Evolutionary conservation across 2,888 invertebrate genomes (phyloP), one percentile per base, ranked within the genome.

Genomic region (Acholoe squamosa): DNA sequence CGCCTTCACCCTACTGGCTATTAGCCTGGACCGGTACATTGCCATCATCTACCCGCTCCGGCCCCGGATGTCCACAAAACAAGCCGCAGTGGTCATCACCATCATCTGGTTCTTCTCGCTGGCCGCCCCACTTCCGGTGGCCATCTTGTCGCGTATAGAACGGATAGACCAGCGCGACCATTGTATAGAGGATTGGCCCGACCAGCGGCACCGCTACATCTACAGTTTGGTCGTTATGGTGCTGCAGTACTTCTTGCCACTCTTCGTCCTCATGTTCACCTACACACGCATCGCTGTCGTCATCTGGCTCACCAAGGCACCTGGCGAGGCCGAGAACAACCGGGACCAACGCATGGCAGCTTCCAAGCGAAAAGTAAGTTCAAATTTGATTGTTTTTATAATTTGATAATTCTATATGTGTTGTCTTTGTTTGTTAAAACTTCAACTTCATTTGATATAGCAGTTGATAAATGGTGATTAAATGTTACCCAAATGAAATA

Each of bases 1-100:
- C 94, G 98, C 98, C 0, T 98, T 98, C 95, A 98, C 98, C 0
- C 96, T 99, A 93, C 97, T 99, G 52, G 98, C 98, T 61, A 98
- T 99, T 95, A 98, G 98, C 93, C 97, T 98, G 90, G 98, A 99
- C 96, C 97, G 98, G 28, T 99, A 98, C 94, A 97, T 98, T 95
- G 98, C 98, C 89, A 98, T 99, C 92, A 97, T 98, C 97, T 97
- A 98, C 96, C 98, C 98, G 0, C 95, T 99, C 90, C 97, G 97
- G 93, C 98, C 98, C 0, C 96, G 98, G 71, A 97, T 98, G 94
- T 97, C 98, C 33, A 98, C 97, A 94, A 97, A 97, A 56, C 97
- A 97, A 25, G 97, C 98, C 0, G 97, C 97, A 91, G 95, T 97
- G 91, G 97, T 97, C 77, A 98, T 98, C 54, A 96, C 96, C 0